These are phyloP conservation scores for Metridium senile DNA, from an alignment of 92 coral and sea anemone genomes.

Conservation along the genomic window DNA sequence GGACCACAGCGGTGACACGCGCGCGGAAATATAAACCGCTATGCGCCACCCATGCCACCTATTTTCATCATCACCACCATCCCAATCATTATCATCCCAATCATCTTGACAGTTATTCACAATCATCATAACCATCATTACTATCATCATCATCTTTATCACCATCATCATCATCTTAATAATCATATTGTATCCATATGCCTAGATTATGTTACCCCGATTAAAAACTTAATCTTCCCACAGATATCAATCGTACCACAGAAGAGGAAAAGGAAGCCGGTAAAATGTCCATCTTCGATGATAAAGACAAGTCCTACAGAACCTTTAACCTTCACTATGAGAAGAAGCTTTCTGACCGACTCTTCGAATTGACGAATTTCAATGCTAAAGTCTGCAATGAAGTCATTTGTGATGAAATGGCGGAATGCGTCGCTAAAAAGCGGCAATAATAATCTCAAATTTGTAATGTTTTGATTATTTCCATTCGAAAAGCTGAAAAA, in stretches of 20 bases:
- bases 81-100: background rate
- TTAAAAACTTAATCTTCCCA: background rate
- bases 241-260: constrained; percentile 52
- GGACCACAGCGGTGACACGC: no score
- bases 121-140: background rate
- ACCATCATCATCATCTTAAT: background rate
- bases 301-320: constrained; percentile 56
- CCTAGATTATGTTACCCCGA: background rate
- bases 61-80: background rate
- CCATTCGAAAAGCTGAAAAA: no score
- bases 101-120: background rate
- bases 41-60: no score
- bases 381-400: constrained; percentile 60
- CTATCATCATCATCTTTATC: background rate
- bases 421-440: constrained; percentile 53
- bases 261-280: constrained; percentile 50
- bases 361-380: constrained; percentile 61
- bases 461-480: no score
- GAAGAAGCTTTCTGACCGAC: constrained; percentile 47
- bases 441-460: constrained; percentile 4
- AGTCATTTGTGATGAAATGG: constrained; percentile 62
- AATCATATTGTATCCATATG: background rate
- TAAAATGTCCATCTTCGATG: constrained; percentile 72
- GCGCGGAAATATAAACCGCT: no score
- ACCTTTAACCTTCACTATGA: constrained; percentile 67